Conservation (phyloP, 2,888 invertebrate genomes). For the Pedicia rivosa region DNA sequence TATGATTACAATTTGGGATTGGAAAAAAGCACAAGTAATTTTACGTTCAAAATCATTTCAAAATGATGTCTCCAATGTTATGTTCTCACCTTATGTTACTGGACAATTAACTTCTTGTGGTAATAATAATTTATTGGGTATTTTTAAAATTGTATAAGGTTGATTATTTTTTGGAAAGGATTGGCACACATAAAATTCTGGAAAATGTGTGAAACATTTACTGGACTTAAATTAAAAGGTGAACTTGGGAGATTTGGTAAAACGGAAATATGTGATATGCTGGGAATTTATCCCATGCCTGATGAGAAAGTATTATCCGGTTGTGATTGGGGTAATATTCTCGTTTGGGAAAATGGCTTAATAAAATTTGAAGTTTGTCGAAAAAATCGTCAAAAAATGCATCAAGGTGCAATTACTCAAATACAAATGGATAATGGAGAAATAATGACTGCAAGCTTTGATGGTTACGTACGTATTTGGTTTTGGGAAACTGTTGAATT, state of each 20-base stretch:
- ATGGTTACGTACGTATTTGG: constrained; percentile 72
- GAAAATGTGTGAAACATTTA: constrained; percentile 86
- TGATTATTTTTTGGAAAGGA: no score
- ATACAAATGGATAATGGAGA: constrained; percentile 24
- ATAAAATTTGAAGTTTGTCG: constrained; percentile 70
- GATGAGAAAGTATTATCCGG: constrained; percentile 83
- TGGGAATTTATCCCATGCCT: constrained; percentile 69
- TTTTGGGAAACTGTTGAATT: constrained; percentile 83
- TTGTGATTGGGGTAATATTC: constrained; percentile 79
- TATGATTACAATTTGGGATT: constrained; percentile 78
- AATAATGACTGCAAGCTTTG: constrained; percentile 38
- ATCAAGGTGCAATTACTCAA: constrained; percentile 47
- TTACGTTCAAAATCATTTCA: constrained; percentile 69
- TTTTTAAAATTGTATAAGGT: no score
- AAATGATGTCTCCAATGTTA: constrained; percentile 60
- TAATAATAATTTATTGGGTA: constrained; percentile 2
- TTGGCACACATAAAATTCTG: constrained; percentile 75
- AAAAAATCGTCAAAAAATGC: constrained; percentile 56
- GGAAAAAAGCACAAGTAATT: constrained; percentile 58
- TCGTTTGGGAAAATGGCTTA: constrained; percentile 80
- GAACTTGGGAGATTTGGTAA: constrained; percentile 82
- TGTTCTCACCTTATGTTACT: constrained; percentile 66
- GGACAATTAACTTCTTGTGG: constrained; percentile 69
- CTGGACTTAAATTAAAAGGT: constrained; percentile 77
- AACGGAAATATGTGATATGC: constrained; percentile 80